Evolutionary conservation across 2,888 invertebrate species (phyloP).

Genomic region (Pristionchus maxplancki): DNA sequence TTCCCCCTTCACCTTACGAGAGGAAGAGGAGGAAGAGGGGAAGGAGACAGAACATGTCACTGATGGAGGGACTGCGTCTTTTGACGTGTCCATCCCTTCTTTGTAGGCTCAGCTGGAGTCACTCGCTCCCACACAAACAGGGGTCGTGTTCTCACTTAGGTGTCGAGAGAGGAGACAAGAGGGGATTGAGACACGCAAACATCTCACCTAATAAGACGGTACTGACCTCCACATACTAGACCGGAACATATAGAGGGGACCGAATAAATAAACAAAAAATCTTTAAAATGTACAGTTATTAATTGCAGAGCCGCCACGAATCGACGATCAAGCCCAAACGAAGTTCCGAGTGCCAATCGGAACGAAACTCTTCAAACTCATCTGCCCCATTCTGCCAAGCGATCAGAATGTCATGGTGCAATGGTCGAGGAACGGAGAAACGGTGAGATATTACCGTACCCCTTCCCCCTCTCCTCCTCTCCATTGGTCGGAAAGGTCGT

Average conservation of each 20-base stretch:
- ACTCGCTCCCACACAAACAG: background rate
- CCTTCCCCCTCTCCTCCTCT: background rate
- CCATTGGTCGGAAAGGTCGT: slow-evolving; percentile 30
- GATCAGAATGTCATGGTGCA: slow-evolving; percentile 70
- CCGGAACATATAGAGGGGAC: background rate
- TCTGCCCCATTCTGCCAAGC: slow-evolving; percentile 70
- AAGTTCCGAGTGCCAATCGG: slow-evolving; percentile 71
- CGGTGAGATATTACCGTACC: slow-evolving; percentile 51
- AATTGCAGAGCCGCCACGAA: slow-evolving; percentile 71
- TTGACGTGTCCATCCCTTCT: slow-evolving; percentile 25
- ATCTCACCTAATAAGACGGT: background rate
- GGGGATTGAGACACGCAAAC: background rate
- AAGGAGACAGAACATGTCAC: slow-evolving; percentile 15
- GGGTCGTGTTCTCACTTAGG: background rate
- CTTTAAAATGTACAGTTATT: background rate
- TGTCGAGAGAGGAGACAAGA: background rate
- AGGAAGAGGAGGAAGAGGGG: background rate
- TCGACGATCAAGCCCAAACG: slow-evolving; percentile 66
- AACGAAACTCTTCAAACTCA: slow-evolving; percentile 70
- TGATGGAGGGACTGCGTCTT: background rate
- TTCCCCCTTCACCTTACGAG: slow-evolving; percentile 31
- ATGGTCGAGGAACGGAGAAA: slow-evolving; percentile 74
- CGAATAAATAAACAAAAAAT: background rate
- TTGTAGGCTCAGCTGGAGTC: slow-evolving; percentile 46
- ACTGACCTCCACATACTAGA: background rate